Evolutionary conservation across 2,797 vertebrate genomes (phyloP), one percentile per base, ranked within the genome.

Genomic region (Lepilemur septentrionalis): DNA sequence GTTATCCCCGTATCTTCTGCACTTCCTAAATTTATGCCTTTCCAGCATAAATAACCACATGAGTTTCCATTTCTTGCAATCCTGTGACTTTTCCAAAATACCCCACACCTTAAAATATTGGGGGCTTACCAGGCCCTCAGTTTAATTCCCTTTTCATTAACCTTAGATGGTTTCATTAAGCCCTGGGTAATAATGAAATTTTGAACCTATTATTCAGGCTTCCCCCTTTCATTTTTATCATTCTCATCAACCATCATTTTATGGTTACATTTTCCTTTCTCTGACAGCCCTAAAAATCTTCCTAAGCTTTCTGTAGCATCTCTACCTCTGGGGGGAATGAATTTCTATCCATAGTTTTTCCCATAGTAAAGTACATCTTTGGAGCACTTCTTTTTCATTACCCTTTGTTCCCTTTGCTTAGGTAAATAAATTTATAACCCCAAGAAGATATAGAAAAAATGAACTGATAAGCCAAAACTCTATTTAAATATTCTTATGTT

Each of bases 131-230:
- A 80, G 76, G 35, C 6, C 50, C 43, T 65, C 4, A 28, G 23
- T 93, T 93, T 92, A 75, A 92, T 91, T 96, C 73, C 52, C 30
- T 84, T 93, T 93, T 82, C 28, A 72, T 81, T 69, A 95, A 87
- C 32, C 38, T 6, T 5, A 82, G 11, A 86, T 25, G 67, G 15
- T 82, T 93, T 89, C 43, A 30, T 85, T 93, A 81, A 95, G 20
- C 18, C 25, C 65, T 48, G n/a, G 10, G 4, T 41, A 84, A 95
- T 52, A 84, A 28, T 48, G 55, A 52, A 85, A 72, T 15, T 73
- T 90, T 93, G 41, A 92, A 67, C 9, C 28, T 85, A 15, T 82
- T 82, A 70, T 43, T 88, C 55, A 91, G 67, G 82, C 48, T 91
- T 28, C 35, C 18, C n/a, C 18, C 23, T 72, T 82, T 50, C 43